phyloP scores from a whole-genome alignment of 2,113 vertebrate species.

The Chaetops frenatus region DNA sequence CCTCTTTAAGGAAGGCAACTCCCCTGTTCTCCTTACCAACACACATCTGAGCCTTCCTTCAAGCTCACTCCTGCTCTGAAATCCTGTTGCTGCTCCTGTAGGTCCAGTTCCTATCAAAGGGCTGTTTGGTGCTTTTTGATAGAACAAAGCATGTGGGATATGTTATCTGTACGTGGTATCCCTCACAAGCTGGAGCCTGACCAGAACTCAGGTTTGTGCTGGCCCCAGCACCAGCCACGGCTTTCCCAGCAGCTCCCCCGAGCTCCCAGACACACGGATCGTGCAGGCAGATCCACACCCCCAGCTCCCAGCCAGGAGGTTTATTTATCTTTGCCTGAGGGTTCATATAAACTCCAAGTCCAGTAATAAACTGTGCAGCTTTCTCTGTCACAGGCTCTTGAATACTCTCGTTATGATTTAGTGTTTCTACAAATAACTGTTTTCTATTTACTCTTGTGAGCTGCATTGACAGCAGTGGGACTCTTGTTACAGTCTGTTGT shows the following conservation, averaged over 20 bases:
- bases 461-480: conserved; percentile 9
- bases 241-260: neutral
- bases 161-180: neutral
- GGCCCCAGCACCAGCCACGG: neutral
- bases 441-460: conserved; percentile 4
- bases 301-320: neutral
- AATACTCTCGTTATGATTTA: neutral
- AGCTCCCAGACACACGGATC: fast-evolving
- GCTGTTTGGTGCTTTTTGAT: neutral
- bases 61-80: neutral
- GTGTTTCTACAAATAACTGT: conserved; percentile 22
- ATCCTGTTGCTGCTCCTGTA: neutral
- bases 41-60: neutral
- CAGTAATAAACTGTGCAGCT: neutral
- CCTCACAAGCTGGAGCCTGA: neutral
- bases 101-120: neutral
- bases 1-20: neutral
- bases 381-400: neutral
- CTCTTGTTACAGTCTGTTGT: neutral
- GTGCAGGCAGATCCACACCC: fast-evolving
- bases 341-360: neutral
- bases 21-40: neutral
- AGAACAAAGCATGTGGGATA: fast-evolving
- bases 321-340: neutral
- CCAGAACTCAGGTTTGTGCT: neutral